Evolutionary conservation across 2,888 invertebrate species (phyloP).

Genomic region (Lasioglossum pauxillum): DNA sequence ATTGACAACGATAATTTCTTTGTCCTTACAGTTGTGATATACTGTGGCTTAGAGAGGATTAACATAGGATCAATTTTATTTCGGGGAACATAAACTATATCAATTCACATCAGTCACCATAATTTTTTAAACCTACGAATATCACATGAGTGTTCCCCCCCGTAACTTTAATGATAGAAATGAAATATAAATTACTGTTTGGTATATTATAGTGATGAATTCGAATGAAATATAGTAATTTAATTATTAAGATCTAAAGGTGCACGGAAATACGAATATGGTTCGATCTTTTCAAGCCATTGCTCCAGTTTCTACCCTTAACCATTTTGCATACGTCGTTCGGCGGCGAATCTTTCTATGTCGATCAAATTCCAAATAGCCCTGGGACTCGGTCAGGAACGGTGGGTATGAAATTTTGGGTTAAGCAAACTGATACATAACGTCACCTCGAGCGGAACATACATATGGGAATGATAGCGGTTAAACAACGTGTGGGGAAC

Average conservation of each 20-base stretch:
- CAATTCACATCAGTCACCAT: not conserved
- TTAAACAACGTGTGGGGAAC: slow-evolving; percentile 33
- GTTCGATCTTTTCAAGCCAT: not conserved
- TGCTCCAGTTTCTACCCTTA: not conserved
- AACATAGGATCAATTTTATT: not conserved
- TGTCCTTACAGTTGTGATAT: not conserved
- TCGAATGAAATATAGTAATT: not conserved
- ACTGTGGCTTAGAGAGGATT: not conserved
- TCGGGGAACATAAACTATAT: not conserved
- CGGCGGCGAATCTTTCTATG: slow-evolving; percentile 35
- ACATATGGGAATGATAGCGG: slow-evolving; percentile 40
- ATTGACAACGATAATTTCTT: not conserved
- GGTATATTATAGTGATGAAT: not conserved
- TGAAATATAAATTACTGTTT: not conserved
- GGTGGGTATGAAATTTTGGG: slow-evolving; percentile 26
- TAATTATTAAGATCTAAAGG: not conserved
- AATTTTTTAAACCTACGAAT: not conserved
- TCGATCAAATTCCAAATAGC: slow-evolving; percentile 58
- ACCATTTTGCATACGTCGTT: not conserved
- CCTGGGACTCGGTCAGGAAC: slow-evolving; percentile 33
- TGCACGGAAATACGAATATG: not conserved
- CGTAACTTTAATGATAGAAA: not conserved
- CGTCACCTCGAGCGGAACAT: slow-evolving; percentile 14
- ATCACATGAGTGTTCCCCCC: no score
- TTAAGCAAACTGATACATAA: slow-evolving; percentile 37